A percentile compares a stretch with the other conserved stretches of the same genome.
phyloP scores from a whole-genome alignment of 2,797 vertebrate genomes.

The Sebastes matsubarae region DNA sequence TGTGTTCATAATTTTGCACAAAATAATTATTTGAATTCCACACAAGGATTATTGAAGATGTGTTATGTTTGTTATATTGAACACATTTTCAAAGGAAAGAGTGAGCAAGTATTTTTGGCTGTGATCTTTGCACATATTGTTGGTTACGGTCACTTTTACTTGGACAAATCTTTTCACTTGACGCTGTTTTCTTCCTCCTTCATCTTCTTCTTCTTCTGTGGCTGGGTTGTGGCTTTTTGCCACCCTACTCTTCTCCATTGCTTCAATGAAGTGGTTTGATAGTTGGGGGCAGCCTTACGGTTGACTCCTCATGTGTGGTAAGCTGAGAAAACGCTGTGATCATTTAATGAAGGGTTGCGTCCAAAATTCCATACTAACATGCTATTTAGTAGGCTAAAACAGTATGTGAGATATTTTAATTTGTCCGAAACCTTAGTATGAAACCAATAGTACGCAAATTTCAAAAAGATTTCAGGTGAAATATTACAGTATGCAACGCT shows the following conservation, averaged over 20 bases:
- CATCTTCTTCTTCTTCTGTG: not conserved
- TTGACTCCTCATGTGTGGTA: not conserved
- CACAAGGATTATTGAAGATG: not conserved
- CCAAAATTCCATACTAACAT: too few species aligned
- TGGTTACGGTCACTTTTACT: not conserved
- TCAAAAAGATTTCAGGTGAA: too few species aligned
- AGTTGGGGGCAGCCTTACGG: too few species aligned
- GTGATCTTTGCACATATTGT: not conserved
- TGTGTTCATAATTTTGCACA: too few species aligned
- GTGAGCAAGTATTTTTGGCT: not conserved
- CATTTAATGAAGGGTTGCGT: not conserved
- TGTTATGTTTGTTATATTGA: not conserved
- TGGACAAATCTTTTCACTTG: not conserved
- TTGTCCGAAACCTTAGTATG: too few species aligned
- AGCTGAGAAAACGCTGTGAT: not conserved
- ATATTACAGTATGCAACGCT: too few species aligned
- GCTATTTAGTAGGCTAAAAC: too few species aligned
- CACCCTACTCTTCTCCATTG: not conserved
- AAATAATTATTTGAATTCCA: too few species aligned
- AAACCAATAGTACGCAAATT: too few species aligned
- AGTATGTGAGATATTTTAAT: too few species aligned
- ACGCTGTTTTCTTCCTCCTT: not conserved
- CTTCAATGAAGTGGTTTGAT: not conserved
- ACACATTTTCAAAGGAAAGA: not conserved
- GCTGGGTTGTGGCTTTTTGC: not conserved